phyloP scores from a whole-genome alignment of 2,113 vertebrate genomes.

The Acanthisitta chloris region DNA sequence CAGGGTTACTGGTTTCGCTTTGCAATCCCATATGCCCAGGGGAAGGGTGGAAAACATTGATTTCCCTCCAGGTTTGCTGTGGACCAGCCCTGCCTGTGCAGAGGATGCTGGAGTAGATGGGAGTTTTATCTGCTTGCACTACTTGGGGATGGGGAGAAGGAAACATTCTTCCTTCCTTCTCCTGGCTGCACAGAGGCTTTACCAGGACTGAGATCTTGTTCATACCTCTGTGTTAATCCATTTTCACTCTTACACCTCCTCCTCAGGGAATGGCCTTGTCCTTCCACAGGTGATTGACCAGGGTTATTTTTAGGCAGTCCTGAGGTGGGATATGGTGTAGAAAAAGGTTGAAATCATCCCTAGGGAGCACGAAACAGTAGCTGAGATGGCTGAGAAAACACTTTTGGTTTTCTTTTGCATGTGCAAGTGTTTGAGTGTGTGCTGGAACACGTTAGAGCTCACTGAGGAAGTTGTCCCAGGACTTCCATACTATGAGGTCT shows the following conservation, averaged over 20 bases:
- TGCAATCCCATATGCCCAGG: rapidly evolving
- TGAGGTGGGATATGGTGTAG: neutral
- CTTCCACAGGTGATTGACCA: neutral
- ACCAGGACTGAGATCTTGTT: neutral
- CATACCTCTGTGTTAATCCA: neutral
- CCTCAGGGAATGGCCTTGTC: neutral
- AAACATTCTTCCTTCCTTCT: neutral
- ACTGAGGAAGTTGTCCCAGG: neutral
- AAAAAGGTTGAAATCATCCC: neutral
- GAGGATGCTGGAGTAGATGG: neutral
- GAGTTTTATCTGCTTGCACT: too few relatives aligned
- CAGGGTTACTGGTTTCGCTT: neutral
- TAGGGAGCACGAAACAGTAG: neutral
- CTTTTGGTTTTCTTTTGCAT: neutral
- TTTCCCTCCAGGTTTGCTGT: neutral
- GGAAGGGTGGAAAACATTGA: rapidly evolving
- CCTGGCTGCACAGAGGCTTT: neutral
- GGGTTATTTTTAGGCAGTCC: neutral
- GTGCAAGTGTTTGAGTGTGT: neutral
- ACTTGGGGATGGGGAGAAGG: neutral
- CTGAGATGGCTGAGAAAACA: neutral
- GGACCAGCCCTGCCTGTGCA: neutral
- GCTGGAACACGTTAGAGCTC: rapidly evolving
- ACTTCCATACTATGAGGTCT: neutral
- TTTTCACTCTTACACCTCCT: neutral